These are phyloP conservation scores for Melieria picta DNA, from an alignment of 2,888 invertebrate genomes.

Conservation along the genomic window DNA sequence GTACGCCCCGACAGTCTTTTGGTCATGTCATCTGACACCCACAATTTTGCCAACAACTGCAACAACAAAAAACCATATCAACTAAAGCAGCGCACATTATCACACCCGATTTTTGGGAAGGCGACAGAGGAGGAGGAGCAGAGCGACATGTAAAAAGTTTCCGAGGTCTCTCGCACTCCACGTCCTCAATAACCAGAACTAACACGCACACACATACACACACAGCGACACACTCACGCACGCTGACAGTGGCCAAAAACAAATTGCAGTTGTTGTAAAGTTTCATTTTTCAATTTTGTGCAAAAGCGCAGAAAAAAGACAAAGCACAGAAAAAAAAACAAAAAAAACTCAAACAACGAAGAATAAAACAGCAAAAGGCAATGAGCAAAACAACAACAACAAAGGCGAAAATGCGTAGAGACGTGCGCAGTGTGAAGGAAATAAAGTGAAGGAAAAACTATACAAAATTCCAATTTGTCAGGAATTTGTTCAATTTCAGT, in stretches of 20 bases:
- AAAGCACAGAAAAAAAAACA: conserved; percentile 6
- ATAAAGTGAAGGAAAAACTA: conserved; percentile 49
- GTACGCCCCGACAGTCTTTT: conserved; percentile 17
- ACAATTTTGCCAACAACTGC: background rate
- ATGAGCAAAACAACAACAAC: background rate
- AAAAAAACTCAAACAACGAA: background rate
- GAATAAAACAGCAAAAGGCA: background rate
- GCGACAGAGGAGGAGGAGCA: background rate
- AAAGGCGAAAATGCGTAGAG: background rate
- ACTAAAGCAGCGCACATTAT: conserved; percentile 15
- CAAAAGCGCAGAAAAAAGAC: conserved; percentile 24
- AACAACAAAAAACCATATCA: conserved; percentile 6
- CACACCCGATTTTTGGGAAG: background rate
- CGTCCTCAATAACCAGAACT: background rate
- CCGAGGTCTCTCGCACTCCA: too few relatives aligned
- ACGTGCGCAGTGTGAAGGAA: background rate
- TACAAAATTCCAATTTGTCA: conserved; percentile 64
- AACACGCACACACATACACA: background rate
- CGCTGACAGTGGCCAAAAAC: conserved; percentile 39
- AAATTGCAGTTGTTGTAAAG: conserved; percentile 60
- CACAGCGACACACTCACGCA: conserved; percentile 2
- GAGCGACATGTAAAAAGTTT: too few relatives aligned
- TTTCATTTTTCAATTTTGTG: conserved; percentile 55
- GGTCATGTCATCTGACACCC: conserved; percentile 13
- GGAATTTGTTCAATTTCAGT: conserved; percentile 64